phyloP scores from a whole-genome alignment of 2,797 vertebrate species.

The Botia almorhae region DNA sequence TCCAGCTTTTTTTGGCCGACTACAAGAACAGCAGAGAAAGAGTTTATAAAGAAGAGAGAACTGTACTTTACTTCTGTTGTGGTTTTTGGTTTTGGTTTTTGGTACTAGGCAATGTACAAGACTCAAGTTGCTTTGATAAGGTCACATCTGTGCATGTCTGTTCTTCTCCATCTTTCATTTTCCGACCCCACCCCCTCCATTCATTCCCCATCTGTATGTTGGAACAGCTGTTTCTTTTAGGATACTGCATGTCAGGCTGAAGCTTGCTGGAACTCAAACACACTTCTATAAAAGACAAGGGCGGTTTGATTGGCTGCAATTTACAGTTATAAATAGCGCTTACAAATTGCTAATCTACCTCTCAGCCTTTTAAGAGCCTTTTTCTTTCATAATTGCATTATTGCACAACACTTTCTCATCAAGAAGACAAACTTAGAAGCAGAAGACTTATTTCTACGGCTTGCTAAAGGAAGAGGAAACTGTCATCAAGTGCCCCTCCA shows the following conservation, averaged over 20 bases:
- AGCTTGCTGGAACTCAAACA: conserved; percentile 60
- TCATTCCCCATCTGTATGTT: conserved; percentile 45
- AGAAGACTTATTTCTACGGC: conserved; percentile 67
- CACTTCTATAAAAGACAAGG: conserved; percentile 64
- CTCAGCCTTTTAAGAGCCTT: conserved; percentile 69
- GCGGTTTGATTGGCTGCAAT: conserved; percentile 62
- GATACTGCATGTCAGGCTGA: conserved; percentile 63
- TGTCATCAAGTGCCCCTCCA: conserved; percentile 54
- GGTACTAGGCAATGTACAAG: conserved; percentile 78
- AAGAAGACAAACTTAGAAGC: conserved; percentile 70
- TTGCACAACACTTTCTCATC: conserved; percentile 70
- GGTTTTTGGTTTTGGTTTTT: conserved; percentile 23
- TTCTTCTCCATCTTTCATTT: conserved; percentile 37
- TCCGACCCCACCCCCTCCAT: conserved; percentile 30
- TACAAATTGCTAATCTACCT: conserved; percentile 72
- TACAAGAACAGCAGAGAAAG: conserved; percentile 66
- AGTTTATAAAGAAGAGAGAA: conserved; percentile 47
- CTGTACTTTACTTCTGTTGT: conserved; percentile 79
- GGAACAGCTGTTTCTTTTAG: conserved; percentile 63
- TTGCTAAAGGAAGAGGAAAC: conserved; percentile 59
- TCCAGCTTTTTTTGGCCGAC: conserved; percentile 91
- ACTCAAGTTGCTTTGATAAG: conserved; percentile 84
- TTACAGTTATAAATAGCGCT: conserved; percentile 70
- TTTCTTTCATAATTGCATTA: conserved; percentile 69
- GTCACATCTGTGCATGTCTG: conserved; percentile 82